Percentiles rank a stretch among this genome's conserved stretches.
These are phyloP conservation scores for Daphoenositta chrysoptera DNA, from an alignment of 2,113 vertebrate species.

Conservation along the genomic window DNA sequence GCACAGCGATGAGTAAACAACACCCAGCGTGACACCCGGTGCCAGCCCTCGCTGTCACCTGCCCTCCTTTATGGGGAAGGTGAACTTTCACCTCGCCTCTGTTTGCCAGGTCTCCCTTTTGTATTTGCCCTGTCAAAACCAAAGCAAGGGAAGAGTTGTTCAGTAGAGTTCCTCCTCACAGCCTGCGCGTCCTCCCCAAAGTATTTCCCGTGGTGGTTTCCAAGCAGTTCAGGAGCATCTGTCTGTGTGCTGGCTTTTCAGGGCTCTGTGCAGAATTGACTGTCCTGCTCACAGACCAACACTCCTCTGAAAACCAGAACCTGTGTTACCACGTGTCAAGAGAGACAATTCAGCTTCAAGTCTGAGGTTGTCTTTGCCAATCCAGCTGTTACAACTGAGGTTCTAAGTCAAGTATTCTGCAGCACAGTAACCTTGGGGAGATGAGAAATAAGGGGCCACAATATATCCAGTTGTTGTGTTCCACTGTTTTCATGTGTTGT, in stretches of 20 bases:
- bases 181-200: neutral
- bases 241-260: neutral
- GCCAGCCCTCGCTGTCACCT: neutral
- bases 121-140: neutral
- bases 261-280: neutral
- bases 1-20: constrained; percentile 27
- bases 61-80: neutral
- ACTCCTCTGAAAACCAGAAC: neutral
- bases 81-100: neutral
- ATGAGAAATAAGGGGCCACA: neutral
- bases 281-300: neutral
- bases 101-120: neutral
- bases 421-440: neutral
- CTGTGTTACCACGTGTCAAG: neutral
- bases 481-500: neutral
- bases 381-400: neutral
- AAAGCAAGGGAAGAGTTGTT: neutral
- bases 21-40: neutral
- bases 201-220: accelerated
- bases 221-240: neutral
- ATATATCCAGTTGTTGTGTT: neutral
- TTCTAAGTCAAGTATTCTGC: neutral
- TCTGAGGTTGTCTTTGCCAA: neutral
- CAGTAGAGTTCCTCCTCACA: neutral
- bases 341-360: neutral